Evolutionary conservation across 2,113 vertebrate species (phyloP), one percentile per base, ranked within the genome.

Genomic region (Numenius arquata): DNA sequence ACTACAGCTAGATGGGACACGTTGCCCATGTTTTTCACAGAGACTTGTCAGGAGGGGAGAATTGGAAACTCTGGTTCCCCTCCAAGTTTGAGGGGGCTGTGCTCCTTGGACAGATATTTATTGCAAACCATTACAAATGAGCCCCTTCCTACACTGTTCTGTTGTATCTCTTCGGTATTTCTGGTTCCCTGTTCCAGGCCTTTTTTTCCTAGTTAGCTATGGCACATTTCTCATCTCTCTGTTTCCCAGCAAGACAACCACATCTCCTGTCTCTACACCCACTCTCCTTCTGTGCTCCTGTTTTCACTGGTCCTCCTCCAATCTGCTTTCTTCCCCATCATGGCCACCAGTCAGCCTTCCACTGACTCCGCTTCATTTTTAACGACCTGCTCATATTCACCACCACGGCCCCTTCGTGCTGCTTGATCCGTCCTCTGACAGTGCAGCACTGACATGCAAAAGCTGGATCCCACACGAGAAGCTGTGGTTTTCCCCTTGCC

Each of bases 371-470:
- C 27, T 70, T 30, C 22, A 26, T 45, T 17, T 88, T 68, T 29
- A 38, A 63, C 62, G 41, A 32, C 53, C 62, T 72, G 58, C 38
- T 92, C 21, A 19, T 29, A 6, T 62, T 70, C 34, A 48, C 36
- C 63, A 66, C 27, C 2, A 0, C 0, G 1, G 20, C 9, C 43
- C 47, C 45, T 79, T 53, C 0, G 0, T 30, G 48, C 53, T 50
- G 41, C 26, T 91, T 36, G 34, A n/a, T 18, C 41, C 2, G 0
- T 11, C n/a, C 47, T 74, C 65, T 63, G 32, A 40, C n/a, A 62
- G n/a, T 1, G 2, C 71, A 47, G 20, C 26, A 41, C 22, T 8
- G 19, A 52, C 32, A 15, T 3, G 1, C 50, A 38, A 41, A 83
- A 65, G 19, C 27, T 5, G 2, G 47, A 56, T 30, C 18, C 38